Conservation (phyloP, 2,113 vertebrate genomes). For the Actenoides lindsayi region DNA sequence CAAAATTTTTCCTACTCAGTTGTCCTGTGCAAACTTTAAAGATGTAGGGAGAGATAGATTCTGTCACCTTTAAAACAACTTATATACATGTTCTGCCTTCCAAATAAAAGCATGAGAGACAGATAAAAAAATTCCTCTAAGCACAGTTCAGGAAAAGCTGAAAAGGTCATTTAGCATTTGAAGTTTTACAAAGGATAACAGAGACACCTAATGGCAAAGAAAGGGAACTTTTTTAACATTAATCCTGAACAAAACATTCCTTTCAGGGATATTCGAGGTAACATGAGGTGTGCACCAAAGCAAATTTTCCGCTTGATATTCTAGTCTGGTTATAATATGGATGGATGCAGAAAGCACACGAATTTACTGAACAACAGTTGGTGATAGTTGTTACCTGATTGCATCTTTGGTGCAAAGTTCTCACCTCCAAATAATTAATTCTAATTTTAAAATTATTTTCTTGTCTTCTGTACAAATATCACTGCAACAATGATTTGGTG, state of each 20-base stretch:
- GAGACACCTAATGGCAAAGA: slow-evolving; percentile 73
- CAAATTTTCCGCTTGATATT: neutral
- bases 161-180: neutral
- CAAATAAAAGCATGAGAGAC: neutral
- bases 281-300: neutral
- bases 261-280: neutral
- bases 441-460: neutral
- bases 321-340: neutral
- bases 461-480: neutral
- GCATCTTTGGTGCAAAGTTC: neutral
- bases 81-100: neutral
- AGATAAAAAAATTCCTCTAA: neutral
- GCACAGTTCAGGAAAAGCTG: neutral
- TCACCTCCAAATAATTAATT: neutral
- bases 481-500: neutral
- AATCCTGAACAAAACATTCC: neutral
- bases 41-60: neutral
- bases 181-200: slow-evolving; percentile 51
- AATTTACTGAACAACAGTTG: neutral
- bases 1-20: neutral
- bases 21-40: neutral
- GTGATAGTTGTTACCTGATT: neutral
- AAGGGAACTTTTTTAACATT: neutral
- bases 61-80: neutral
- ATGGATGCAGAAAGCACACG: neutral